A percentile compares a stretch with the other conserved stretches of the same genome.
Conservation (phyloP, 2,888 invertebrate genomes). For the Xylota segnis region DNA sequence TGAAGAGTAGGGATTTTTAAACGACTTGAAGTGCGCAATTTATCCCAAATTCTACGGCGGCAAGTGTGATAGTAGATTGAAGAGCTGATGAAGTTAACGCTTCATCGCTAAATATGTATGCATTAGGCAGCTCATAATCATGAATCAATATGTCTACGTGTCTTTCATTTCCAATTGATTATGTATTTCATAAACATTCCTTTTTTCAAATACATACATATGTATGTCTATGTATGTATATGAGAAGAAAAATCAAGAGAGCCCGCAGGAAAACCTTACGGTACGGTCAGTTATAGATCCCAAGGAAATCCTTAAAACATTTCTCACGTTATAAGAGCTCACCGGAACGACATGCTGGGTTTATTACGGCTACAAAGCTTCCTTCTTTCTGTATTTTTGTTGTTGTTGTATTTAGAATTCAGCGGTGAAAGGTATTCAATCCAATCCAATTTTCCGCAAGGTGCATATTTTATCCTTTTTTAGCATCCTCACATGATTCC, state of each 20-base stretch:
- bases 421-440: slow-evolving; percentile 75
- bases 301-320: slow-evolving; percentile 23
- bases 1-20: too few species aligned
- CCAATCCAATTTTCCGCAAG: slow-evolving; percentile 75
- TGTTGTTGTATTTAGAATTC: slow-evolving; percentile 73
- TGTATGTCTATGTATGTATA: too few species aligned
- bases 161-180: slow-evolving; percentile 15
- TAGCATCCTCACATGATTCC: slow-evolving; percentile 72
- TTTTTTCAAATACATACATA: background rate
- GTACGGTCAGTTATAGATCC: slow-evolving; percentile 23
- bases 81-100: too few species aligned
- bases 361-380: slow-evolving; percentile 34
- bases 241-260: background rate
- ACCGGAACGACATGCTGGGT: slow-evolving; percentile 23
- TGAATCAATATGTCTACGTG: too few species aligned
- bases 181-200: slow-evolving; percentile 4
- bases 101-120: too few species aligned
- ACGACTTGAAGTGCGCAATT: too few species aligned
- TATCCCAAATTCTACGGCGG: too few species aligned
- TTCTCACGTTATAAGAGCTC: slow-evolving; percentile 42
- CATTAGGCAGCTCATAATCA: too few species aligned
- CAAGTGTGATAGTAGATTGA: too few species aligned
- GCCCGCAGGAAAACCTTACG: slow-evolving; percentile 2
- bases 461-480: slow-evolving; percentile 73
- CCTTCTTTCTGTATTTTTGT: slow-evolving; percentile 4